Evolutionary conservation across 2,113 vertebrate genomes (phyloP).

Genomic region (Eptesicus fuscus): DNA sequence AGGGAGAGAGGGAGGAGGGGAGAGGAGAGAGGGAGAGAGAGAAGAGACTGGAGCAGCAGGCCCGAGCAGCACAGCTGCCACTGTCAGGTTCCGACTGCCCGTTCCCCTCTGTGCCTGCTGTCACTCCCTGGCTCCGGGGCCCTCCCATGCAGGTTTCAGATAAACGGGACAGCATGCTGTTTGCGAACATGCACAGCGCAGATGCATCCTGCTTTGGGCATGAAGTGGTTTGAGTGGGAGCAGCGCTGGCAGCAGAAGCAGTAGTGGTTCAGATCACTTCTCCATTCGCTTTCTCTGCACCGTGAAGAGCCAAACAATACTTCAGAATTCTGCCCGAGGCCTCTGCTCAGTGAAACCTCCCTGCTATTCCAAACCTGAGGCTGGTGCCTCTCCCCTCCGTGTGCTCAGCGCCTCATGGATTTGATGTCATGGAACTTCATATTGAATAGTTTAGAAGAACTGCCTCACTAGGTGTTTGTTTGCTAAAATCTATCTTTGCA

Average conservation of each 20-base stretch:
- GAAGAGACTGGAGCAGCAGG: not conserved
- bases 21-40: not conserved
- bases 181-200: not conserved
- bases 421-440: not conserved
- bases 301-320: not conserved
- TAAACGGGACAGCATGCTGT: not conserved
- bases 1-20: not conserved
- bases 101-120: not conserved
- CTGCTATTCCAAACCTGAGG: not conserved
- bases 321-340: not conserved
- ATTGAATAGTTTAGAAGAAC: not conserved
- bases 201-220: no score
- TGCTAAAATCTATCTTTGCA: not conserved
- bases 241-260: no score
- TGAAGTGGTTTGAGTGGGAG: not conserved
- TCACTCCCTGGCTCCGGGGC: no score
- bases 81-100: not conserved
- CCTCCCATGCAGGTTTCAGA: not conserved
- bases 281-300: not conserved
- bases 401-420: fast-evolving
- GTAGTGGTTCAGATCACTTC: fast-evolving
- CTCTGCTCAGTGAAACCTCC: not conserved
- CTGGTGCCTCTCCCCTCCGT: not conserved
- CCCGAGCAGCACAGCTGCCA: not conserved
- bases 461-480: not conserved